These are phyloP conservation scores for Hypena proboscidalis DNA, from an alignment of 2,888 invertebrate species.

Conservation along the genomic window DNA sequence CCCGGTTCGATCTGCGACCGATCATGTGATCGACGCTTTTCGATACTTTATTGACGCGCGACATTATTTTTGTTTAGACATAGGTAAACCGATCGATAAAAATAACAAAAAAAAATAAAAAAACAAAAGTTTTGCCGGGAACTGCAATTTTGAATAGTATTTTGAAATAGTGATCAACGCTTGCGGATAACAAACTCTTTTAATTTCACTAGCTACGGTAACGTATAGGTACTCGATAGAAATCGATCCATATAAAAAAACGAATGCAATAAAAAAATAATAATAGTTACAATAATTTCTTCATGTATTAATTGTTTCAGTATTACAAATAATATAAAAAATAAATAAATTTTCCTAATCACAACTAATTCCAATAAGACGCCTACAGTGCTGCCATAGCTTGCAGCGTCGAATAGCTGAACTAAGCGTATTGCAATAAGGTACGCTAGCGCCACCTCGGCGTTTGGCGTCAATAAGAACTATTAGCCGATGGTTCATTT, in stretches of 20 bases:
- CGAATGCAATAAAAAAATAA: too few relatives aligned
- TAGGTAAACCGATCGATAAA: neutral
- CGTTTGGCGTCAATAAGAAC: slow-evolving; percentile 61
- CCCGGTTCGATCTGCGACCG: slow-evolving; percentile 81
- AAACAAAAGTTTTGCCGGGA: slow-evolving; percentile 6
- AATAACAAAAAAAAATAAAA: neutral
- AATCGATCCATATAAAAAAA: too few relatives aligned
- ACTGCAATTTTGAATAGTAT: too few relatives aligned
- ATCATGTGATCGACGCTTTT: slow-evolving; percentile 80
- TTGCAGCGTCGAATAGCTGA: slow-evolving; percentile 75
- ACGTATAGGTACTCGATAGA: too few relatives aligned
- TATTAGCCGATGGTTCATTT: slow-evolving; percentile 74
- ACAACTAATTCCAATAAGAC: slow-evolving; percentile 40
- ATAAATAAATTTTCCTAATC: too few relatives aligned
- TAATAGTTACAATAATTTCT: too few relatives aligned
- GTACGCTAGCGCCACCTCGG: slow-evolving; percentile 59
- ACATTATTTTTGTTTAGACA: slow-evolving; percentile 43
- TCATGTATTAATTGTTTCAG: too few relatives aligned
- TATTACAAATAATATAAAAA: neutral
- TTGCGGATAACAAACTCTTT: too few relatives aligned
- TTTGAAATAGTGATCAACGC: too few relatives aligned
- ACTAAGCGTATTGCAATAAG: slow-evolving; percentile 55
- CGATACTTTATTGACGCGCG: slow-evolving; percentile 64
- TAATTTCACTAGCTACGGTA: too few relatives aligned
- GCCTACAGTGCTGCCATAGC: slow-evolving; percentile 60